Conservation (phyloP, 2,888 invertebrate genomes). For the Acrobasis repandana region DNA sequence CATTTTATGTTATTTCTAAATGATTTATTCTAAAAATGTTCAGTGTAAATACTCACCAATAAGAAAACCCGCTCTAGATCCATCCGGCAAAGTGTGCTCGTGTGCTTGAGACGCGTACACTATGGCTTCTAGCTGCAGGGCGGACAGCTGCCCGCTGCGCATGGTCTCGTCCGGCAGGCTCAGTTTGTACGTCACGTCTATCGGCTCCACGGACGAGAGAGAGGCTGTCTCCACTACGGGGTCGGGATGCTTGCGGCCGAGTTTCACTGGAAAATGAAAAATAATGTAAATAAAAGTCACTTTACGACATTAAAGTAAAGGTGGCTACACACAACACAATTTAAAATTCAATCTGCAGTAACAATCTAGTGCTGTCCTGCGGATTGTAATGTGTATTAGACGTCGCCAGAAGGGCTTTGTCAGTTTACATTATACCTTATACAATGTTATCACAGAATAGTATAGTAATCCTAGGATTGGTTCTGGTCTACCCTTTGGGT, state of each 20-base stretch:
- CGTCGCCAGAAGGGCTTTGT: too few relatives aligned
- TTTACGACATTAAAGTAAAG: background rate
- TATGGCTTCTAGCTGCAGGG: slow-evolving; percentile 98
- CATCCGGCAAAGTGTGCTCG: slow-evolving; percentile 93
- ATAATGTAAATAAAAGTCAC: slow-evolving; percentile 17
- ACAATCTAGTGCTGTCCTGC: too few relatives aligned
- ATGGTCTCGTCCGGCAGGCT: slow-evolving; percentile 93
- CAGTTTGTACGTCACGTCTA: slow-evolving; percentile 94
- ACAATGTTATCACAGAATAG: too few relatives aligned
- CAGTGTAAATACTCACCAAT: slow-evolving; percentile 87
- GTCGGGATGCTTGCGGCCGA: slow-evolving; percentile 98
- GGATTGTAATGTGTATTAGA: too few relatives aligned
- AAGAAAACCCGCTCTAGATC: slow-evolving; percentile 96
- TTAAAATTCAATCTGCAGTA: too few relatives aligned
- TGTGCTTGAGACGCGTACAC: slow-evolving; percentile 99
- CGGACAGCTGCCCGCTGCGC: slow-evolving; percentile 93
- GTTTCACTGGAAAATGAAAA: slow-evolving; percentile 85
- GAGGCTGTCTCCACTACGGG: slow-evolving; percentile 99
- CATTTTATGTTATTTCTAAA: too few relatives aligned
- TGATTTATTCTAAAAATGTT: too few relatives aligned
- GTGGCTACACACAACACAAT: too few relatives aligned
- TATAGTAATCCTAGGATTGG: too few relatives aligned
- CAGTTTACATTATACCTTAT: too few relatives aligned
- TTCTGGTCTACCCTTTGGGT: too few relatives aligned
- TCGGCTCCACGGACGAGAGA: slow-evolving; percentile 96